Percentiles rank a stretch among this genome's conserved stretches.
phyloP scores from a whole-genome alignment of 2,113 vertebrate species.

The Semnornis frantzii region DNA sequence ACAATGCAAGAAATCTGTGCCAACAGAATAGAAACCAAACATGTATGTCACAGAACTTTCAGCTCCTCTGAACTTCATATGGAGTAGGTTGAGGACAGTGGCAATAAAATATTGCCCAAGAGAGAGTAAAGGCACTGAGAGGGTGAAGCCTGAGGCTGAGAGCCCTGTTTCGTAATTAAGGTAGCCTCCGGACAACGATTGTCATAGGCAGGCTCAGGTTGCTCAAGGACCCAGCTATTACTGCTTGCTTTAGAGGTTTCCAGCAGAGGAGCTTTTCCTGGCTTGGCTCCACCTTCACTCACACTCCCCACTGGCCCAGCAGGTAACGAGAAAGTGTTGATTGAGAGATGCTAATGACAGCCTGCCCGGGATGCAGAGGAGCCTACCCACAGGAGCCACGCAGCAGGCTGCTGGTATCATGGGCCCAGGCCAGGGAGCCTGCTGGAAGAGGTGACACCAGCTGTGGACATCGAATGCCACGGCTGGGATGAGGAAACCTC shows the following conservation, averaged over 20 bases:
- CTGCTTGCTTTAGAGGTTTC: constrained; percentile 56
- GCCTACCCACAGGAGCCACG: rapidly evolving
- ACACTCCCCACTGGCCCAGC: constrained; percentile 30
- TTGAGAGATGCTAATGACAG: constrained; percentile 42
- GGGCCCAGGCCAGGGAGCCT: neutral
- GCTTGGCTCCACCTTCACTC: constrained; percentile 45
- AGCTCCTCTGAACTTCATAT: neutral
- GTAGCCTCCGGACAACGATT: constrained; percentile 63
- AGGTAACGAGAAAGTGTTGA: constrained; percentile 9
- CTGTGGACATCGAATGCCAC: neutral
- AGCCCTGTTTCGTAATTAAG: constrained; percentile 56
- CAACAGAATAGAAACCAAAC: neutral
- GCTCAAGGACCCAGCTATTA: constrained; percentile 58
- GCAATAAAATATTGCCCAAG: constrained; percentile 64
- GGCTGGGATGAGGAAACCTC: neutral
- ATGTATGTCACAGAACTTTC: neutral
- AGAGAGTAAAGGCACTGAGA: constrained; percentile 35
- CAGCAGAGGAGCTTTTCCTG: constrained; percentile 41
- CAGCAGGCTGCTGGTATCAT: neutral
- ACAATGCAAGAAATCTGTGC: neutral
- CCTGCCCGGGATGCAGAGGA: neutral
- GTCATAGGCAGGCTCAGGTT: constrained; percentile 14
- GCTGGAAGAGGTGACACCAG: neutral
- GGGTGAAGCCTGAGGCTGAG: constrained; percentile 17
- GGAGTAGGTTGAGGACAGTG: constrained; percentile 38